phyloP scores from a whole-genome alignment of 2,113 vertebrate species.

The Polypterus bichir region DNA sequence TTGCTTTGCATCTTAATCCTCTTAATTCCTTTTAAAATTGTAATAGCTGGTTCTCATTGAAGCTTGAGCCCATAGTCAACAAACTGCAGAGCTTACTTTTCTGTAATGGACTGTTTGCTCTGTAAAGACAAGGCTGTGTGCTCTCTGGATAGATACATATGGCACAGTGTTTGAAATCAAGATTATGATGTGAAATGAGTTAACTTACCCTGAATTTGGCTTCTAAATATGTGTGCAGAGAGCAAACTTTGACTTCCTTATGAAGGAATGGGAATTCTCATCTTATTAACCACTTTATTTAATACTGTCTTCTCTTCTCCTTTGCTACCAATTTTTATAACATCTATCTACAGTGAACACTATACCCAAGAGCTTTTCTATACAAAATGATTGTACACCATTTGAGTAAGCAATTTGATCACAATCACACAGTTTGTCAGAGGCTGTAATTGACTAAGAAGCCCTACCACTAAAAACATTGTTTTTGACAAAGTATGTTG shows the following conservation, averaged over 20 bases:
- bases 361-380: too few relatives aligned
- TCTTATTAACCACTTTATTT: too few relatives aligned
- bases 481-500: too few relatives aligned
- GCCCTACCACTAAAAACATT: too few relatives aligned
- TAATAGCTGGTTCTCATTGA: slow-evolving; percentile 7
- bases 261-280: slow-evolving; percentile 1
- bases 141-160: background rate
- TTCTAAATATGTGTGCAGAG: slow-evolving; percentile 1
- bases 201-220: background rate
- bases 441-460: too few relatives aligned
- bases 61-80: slow-evolving; percentile 6
- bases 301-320: too few relatives aligned
- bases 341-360: too few relatives aligned
- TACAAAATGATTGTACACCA: too few relatives aligned
- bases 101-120: slow-evolving; percentile 7
- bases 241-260: slow-evolving; percentile 1
- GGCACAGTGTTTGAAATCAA: slow-evolving; percentile 1
- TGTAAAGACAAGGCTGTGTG: slow-evolving; percentile 2
- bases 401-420: too few relatives aligned
- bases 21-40: slow-evolving; percentile 15
- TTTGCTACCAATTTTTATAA: too few relatives aligned
- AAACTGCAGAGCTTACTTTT: background rate
- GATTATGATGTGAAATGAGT: slow-evolving; percentile 7
- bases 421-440: too few relatives aligned
- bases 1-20: slow-evolving; percentile 5